Evolutionary conservation across 2,888 invertebrate species (phyloP).

Genomic region (Leuctra nigra): DNA sequence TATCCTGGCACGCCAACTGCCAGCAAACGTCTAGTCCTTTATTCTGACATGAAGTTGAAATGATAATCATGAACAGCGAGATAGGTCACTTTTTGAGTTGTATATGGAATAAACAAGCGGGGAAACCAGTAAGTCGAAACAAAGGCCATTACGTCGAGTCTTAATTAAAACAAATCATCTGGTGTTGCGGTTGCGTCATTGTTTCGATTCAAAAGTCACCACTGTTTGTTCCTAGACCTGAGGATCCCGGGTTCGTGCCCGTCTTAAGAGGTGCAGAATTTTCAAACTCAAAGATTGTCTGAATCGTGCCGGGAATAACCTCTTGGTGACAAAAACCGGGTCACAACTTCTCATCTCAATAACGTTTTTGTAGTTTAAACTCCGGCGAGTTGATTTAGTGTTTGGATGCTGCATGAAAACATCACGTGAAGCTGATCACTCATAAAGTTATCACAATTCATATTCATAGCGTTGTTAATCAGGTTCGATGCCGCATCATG

Average conservation of each 20-base stretch:
- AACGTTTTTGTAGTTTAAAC: conserved; percentile 11
- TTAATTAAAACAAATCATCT: too few relatives aligned
- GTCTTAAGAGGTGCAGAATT: neutral
- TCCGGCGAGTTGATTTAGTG: conserved; percentile 11
- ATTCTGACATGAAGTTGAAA: neutral
- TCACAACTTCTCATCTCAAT: conserved; percentile 5
- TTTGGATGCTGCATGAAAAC: conserved; percentile 5
- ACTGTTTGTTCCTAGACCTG: neutral
- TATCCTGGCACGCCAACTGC: neutral
- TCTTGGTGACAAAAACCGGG: neutral
- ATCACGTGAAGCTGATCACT: conserved; percentile 1
- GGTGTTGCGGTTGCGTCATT: too few relatives aligned
- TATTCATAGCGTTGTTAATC: too few relatives aligned
- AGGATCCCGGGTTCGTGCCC: neutral
- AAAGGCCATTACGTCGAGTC: too few relatives aligned
- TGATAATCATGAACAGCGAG: too few relatives aligned
- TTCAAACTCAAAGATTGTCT: neutral
- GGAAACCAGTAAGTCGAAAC: too few relatives aligned
- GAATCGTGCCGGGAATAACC: conserved; percentile 8
- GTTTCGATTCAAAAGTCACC: too few relatives aligned
- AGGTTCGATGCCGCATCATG: too few relatives aligned
- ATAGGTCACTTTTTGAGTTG: neutral
- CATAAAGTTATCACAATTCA: conserved; percentile 10
- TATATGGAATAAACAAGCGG: neutral
- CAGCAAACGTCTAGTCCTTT: neutral